Conservation (phyloP, 2,888 invertebrate species). For the Theodoxus fluviatilis region DNA sequence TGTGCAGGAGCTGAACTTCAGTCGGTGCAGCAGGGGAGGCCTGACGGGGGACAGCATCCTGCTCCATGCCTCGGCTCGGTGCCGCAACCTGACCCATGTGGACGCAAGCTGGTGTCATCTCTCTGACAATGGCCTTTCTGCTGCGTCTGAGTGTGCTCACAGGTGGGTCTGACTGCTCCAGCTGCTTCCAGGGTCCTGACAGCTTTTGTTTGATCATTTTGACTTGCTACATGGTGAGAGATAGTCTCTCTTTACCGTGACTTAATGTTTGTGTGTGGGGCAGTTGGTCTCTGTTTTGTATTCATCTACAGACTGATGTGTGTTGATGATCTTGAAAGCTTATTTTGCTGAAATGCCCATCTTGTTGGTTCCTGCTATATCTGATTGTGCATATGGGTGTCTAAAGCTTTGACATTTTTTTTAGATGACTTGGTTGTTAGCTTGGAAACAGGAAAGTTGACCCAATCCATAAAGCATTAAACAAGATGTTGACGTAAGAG, state of each 20-base stretch:
- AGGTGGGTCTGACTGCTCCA: conserved; percentile 36
- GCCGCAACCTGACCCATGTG: conserved; percentile 56
- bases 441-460: too few species aligned
- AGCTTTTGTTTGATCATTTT: not conserved
- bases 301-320: not conserved
- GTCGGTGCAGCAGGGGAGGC: conserved; percentile 57
- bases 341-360: too few species aligned
- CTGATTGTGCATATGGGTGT: too few species aligned
- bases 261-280: not conserved
- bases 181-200: not conserved
- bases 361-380: too few species aligned
- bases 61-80: conserved; percentile 56
- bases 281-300: not conserved
- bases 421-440: too few species aligned
- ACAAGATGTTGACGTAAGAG: too few species aligned
- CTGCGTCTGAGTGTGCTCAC: conserved; percentile 45
- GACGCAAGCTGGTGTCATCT: conserved; percentile 62
- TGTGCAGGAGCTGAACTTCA: conserved; percentile 59
- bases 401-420: too few species aligned
- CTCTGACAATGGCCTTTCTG: conserved; percentile 54
- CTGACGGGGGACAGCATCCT: conserved; percentile 59
- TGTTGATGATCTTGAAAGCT: too few species aligned
- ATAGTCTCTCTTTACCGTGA: not conserved
- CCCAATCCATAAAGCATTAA: too few species aligned
- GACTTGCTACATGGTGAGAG: not conserved